Evolutionary conservation across 2,888 invertebrate species (phyloP), one percentile per base, ranked within the genome.

Genomic region (Odontocerum albicorne): DNA sequence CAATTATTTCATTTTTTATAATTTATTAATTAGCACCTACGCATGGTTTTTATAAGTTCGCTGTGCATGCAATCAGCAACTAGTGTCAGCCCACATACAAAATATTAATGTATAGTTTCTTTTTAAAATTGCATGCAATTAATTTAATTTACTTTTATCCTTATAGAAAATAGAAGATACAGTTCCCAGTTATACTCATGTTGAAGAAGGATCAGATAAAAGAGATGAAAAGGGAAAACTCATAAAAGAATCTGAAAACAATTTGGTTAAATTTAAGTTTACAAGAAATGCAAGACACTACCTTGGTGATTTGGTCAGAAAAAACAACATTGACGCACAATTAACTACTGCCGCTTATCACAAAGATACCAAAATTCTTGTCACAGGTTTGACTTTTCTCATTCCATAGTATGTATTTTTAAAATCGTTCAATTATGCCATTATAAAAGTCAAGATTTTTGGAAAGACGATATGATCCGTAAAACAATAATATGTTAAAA

Each of bases 321-420:
- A 84, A 66, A 78, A 82, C 10, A 72, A 83, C 62, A 75, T 74
- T 38, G 79, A 84, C 60, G 85, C 86, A 0, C 72, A 78, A 49
- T 71, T 98, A 1, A 90, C 94, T 0, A 83, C 93, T 0, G 88
- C 89, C 0, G 86, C 89, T 39, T 98, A 92, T 71, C 92, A 96
- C 69, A 83, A 83, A 62, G 76, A 81, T 1, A 86, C 85, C 0
- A 88, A 86, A 68, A 82, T 98, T 62, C 74, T 99, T 49, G 90
- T 97, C 0, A 87, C 90, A 27, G 82, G 82, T 82, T 40, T 19
- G 19, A 17, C 8, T 43, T 22, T 8, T 21, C 15, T n/a, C n/a
- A n/a, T n/a, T n/a, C n/a, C n/a, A n/a, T n/a, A n/a, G n/a, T n/a
- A n/a, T n/a, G n/a, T n/a, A n/a, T n/a, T n/a, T n/a, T n/a, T n/a